Evolutionary conservation across 2,888 invertebrate genomes (phyloP), one percentile per base, ranked within the genome.

Genomic region (Thymelicus sylvestris): DNA sequence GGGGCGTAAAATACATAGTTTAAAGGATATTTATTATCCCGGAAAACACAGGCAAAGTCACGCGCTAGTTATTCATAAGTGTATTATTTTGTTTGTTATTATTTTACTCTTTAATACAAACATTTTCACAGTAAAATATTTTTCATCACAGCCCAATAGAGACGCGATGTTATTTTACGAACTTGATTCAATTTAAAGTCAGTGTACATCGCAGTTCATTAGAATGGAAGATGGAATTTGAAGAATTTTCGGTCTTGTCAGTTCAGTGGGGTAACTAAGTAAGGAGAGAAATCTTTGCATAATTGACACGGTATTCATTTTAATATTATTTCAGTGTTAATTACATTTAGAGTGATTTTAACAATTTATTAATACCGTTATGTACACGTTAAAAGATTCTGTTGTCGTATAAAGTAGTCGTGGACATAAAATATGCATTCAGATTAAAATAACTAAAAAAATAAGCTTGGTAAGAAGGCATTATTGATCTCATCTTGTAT

Each of bases 131-230:
- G 1, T 39, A 39, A 24, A 19, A 59, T 57, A 38, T 39, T 59
- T n/a, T 39, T 39, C n/a, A 38, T 39, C 7, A n/a, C 7, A 59
- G 7, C 31, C 12, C n/a, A 13, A 59, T 7, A 59, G 39, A 59
- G 39, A 38, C 38, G n/a, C 38, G 39, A n/a, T 59, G 39, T 59
- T 59, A 39, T 59, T 39, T 59, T 39, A 59, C 39, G 24, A 38
- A 48, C 31, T 15, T 39, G 38, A 64, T 64, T 50, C n/a, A 52
- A 44, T 66, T 57, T 60, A 47, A 55, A 57, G 47, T 66, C 57
- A 8, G 57, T 57, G 44, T 66, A 57, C 59, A 59, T 59, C n/a
- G 66, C 13, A 66, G 66, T 60, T 66, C 47, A 66, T 66, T 66
- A 66, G 15, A 44, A 38, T 19, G 59, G 38, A 38, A 31, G 63